phyloP scores from a whole-genome alignment of 2,888 invertebrate genomes.

The Glyphotaelius pellucidus region DNA sequence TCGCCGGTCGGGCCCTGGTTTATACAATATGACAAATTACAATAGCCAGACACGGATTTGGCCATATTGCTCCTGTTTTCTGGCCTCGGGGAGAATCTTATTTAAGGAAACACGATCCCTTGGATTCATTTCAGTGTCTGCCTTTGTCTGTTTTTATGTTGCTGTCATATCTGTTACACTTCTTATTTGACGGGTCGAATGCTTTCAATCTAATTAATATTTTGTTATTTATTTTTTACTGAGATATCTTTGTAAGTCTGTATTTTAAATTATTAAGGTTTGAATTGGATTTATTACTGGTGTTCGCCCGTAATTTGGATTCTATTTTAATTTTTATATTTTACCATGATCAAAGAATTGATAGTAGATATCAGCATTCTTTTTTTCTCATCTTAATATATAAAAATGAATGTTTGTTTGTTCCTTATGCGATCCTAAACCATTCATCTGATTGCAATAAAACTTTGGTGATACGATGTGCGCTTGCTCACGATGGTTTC shows the following conservation, averaged over 20 bases:
- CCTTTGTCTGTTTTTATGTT: neutral
- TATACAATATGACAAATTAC: conserved; percentile 40
- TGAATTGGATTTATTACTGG: no score
- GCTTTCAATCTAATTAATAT: neutral
- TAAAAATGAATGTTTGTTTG: no score
- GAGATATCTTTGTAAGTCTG: neutral
- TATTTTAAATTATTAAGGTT: neutral
- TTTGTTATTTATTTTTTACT: neutral
- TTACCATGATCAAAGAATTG: neutral
- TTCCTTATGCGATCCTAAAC: no score
- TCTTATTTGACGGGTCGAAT: neutral
- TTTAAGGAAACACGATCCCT: conserved; percentile 16
- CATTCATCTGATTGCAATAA: no score
- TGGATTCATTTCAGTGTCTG: neutral
- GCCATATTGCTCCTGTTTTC: conserved; percentile 22
- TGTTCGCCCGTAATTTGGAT: neutral
- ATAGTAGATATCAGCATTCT: no score
- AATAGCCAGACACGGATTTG: conserved; percentile 18
- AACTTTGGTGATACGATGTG: no score
- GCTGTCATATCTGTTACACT: neutral
- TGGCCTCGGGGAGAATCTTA: neutral
- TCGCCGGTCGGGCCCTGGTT: neutral
- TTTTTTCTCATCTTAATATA: no score
- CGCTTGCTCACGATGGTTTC: no score
- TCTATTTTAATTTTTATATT: neutral